phyloP scores from a whole-genome alignment of 1,140 invertebrate species.

The Teleogryllus occipitalis region DNA sequence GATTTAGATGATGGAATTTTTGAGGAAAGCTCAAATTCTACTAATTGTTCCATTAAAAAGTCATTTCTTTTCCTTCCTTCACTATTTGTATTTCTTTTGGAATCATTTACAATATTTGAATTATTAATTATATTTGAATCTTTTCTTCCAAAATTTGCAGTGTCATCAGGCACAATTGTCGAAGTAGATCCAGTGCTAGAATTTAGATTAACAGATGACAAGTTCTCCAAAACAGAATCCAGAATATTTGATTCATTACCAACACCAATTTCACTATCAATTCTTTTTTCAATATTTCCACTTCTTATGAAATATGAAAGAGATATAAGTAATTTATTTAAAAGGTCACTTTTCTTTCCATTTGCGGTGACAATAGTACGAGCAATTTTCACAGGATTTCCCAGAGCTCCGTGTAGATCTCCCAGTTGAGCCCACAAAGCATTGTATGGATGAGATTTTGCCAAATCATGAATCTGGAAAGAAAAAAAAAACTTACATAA shows the following conservation, averaged over 20 bases:
- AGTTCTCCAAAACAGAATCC: neutral
- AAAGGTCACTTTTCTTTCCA: constrained; percentile 50
- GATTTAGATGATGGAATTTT: neutral
- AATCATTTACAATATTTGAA: neutral
- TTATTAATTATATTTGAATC: neutral
- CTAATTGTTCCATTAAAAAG: neutral
- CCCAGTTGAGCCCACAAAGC: constrained; percentile 78
- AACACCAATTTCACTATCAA: neutral
- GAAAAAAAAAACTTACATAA: constrained; percentile 19
- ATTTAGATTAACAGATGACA: neutral
- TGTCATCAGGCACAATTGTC: constrained; percentile 8
- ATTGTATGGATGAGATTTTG: constrained; percentile 52
- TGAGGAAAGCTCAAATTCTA: neutral
- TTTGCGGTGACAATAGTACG: constrained; percentile 70
- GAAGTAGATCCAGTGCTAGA: neutral
- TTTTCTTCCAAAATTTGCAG: neutral
- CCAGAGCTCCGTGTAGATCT: constrained; percentile 74
- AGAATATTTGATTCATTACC: constrained; percentile 4
- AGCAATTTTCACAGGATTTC: constrained; percentile 61
- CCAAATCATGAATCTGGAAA: constrained; percentile 37
- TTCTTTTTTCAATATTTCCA: constrained; percentile 49
- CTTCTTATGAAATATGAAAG: constrained; percentile 80
- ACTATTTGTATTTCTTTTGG: neutral
- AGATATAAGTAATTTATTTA: constrained; percentile 56
- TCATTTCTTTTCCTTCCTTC: neutral